A percentile compares a stretch with the other conserved stretches of the same genome.
Conservation (phyloP, 2,113 vertebrate genomes). For the Narcine bancroftii region DNA sequence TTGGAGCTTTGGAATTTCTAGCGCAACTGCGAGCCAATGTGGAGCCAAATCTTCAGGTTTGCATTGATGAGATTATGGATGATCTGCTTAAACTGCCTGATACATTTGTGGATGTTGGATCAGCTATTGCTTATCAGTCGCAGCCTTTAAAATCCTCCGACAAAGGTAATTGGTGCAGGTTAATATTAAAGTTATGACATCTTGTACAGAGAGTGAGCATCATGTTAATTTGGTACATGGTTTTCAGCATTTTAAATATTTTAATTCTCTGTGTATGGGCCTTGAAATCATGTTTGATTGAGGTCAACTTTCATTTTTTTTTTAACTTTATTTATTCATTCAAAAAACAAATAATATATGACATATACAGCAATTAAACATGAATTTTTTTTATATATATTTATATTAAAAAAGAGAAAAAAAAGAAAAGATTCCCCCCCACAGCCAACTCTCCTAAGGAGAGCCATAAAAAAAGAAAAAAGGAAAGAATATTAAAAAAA, state of each 20-base stretch:
- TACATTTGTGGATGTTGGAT: slow-evolving; percentile 46
- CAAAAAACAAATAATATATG: too few relatives aligned
- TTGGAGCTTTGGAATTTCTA: slow-evolving; percentile 88
- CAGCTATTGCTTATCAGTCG: slow-evolving; percentile 46
- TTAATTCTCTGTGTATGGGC: neutral
- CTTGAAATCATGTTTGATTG: too few relatives aligned
- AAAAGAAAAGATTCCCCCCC: too few relatives aligned
- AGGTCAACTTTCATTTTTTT: too few relatives aligned
- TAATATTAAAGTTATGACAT: neutral
- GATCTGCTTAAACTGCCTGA: slow-evolving; percentile 81
- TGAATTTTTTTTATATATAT: too few relatives aligned
- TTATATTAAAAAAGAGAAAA: too few relatives aligned
- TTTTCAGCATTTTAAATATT: neutral
- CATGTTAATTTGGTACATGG: neutral
- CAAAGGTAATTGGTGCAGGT: slow-evolving; percentile 50
- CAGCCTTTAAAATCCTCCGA: slow-evolving; percentile 44
- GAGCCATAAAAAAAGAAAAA: too few relatives aligned
- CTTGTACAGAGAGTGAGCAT: neutral
- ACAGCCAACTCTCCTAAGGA: too few relatives aligned
- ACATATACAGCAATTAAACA: too few relatives aligned
- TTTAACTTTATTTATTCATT: too few relatives aligned
- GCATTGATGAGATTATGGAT: slow-evolving; percentile 80
- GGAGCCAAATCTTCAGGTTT: slow-evolving; percentile 66
- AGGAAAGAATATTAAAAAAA: too few relatives aligned
- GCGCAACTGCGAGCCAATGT: slow-evolving; percentile 75